These are phyloP conservation scores for Dynastes grantii DNA, from an alignment of 2,888 invertebrate genomes.

Conservation along the genomic window DNA sequence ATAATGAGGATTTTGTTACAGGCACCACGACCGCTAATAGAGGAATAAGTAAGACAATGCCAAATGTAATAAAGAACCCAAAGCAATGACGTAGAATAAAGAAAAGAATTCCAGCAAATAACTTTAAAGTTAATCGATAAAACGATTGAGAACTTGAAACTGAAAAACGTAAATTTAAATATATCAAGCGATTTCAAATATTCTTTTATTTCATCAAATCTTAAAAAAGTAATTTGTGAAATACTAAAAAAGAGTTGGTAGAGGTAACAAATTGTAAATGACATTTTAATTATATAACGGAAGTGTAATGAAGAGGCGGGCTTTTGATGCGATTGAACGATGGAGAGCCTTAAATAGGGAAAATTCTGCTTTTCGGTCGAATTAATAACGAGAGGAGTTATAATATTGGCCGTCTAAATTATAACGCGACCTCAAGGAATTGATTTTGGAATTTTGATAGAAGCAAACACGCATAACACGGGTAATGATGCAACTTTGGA, in stretches of 20 bases:
- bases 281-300: slow-evolving; percentile 10
- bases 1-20: slow-evolving; percentile 23
- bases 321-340: not conserved
- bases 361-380: not conserved
- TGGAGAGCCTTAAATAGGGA: not conserved
- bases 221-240: not conserved
- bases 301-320: not conserved
- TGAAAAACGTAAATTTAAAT: slow-evolving; percentile 6
- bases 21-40: not conserved
- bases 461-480: not conserved
- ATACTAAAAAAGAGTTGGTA: slow-evolving; percentile 4
- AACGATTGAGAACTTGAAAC: not conserved
- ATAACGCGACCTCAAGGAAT: not conserved
- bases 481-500: not conserved
- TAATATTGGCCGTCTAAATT: not conserved
- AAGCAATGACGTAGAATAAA: slow-evolving; percentile 13
- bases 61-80: slow-evolving; percentile 18
- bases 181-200: not conserved
- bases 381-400: not conserved
- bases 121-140: slow-evolving; percentile 14
- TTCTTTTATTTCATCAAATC: not conserved
- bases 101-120: slow-evolving; percentile 4
- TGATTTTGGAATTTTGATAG: not conserved
- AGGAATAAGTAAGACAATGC: slow-evolving; percentile 12
- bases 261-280: slow-evolving; percentile 12